phyloP scores from a whole-genome alignment of 2,113 vertebrate species.

The Malurus alboscapulatus region DNA sequence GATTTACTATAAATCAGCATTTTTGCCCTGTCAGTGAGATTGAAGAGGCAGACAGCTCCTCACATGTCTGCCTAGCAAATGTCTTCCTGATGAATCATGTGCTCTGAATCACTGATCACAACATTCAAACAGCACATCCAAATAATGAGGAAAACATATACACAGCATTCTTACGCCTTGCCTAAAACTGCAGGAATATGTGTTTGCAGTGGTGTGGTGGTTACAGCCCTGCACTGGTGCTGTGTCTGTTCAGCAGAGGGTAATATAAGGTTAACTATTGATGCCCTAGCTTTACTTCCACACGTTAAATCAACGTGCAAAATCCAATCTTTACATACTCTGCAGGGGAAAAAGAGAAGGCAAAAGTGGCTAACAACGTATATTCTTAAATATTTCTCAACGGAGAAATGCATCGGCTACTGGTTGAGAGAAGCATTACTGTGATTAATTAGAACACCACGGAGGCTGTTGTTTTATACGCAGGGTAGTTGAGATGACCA shows the following conservation, averaged over 20 bases:
- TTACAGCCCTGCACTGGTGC: slow-evolving; percentile 56
- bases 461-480: not conserved
- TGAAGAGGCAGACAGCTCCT: slow-evolving; percentile 88
- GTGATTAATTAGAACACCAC: not conserved
- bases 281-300: slow-evolving; percentile 62
- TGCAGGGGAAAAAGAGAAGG: not conserved
- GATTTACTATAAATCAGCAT: slow-evolving; percentile 94
- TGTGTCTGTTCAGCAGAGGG: slow-evolving; percentile 58
- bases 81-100: slow-evolving; percentile 90
- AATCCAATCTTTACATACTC: slow-evolving; percentile 61
- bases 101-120: slow-evolving; percentile 88
- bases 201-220: slow-evolving; percentile 67
- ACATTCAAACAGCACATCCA: slow-evolving; percentile 82
- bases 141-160: slow-evolving; percentile 82
- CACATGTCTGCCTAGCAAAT: slow-evolving; percentile 87
- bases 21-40: slow-evolving; percentile 91
- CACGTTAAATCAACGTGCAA: slow-evolving; percentile 45
- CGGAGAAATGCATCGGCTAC: not conserved
- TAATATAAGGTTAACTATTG: slow-evolving; percentile 66
- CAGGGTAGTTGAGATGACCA: not conserved
- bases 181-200: slow-evolving; percentile 71
- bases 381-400: not conserved
- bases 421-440: not conserved
- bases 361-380: not conserved
- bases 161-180: slow-evolving; percentile 68